Conservation (phyloP, 92 coral and sea anemone genomes). For the Palythoa caribaeorum region DNA sequence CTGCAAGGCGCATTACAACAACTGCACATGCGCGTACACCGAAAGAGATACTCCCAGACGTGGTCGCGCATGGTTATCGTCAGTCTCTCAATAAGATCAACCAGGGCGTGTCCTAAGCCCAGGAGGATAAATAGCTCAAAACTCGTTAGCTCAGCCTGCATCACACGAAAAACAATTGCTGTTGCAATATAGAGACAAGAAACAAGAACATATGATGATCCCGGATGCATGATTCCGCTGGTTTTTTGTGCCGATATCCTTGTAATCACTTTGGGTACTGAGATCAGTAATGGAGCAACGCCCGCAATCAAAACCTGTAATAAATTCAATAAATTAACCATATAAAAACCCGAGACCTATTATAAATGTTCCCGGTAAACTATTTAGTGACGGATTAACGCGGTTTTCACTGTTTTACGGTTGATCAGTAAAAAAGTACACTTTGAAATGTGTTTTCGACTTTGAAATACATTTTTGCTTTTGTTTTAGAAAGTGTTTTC, state of each 20-base stretch:
- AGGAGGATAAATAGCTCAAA: constrained; percentile 58
- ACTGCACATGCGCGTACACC: neutral
- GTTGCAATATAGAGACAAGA: constrained; percentile 57
- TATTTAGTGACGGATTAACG: neutral
- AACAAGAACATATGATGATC: constrained; percentile 57
- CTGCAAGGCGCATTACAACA: neutral
- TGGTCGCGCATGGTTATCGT: constrained; percentile 64
- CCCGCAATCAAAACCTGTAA: constrained; percentile 53
- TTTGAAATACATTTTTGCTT: neutral
- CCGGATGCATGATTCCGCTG: constrained; percentile 59
- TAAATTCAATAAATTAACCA: neutral
- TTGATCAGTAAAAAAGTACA: too few relatives aligned
- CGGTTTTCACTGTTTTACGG: neutral
- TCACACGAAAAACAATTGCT: constrained; percentile 66
- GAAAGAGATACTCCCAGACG: constrained; percentile 59
- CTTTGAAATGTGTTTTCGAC: neutral
- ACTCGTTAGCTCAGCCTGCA: constrained; percentile 75
- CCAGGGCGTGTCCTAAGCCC: constrained; percentile 59
- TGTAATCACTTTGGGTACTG: constrained; percentile 57
- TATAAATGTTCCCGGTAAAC: too few relatives aligned
- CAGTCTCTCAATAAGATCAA: constrained; percentile 50
- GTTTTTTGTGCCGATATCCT: constrained; percentile 60
- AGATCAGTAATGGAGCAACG: constrained; percentile 56
- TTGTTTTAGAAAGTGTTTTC: neutral
- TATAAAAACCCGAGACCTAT: neutral